Evolutionary conservation across 1,140 invertebrate species (phyloP).

Genomic region (Drosophila nebulosa): DNA sequence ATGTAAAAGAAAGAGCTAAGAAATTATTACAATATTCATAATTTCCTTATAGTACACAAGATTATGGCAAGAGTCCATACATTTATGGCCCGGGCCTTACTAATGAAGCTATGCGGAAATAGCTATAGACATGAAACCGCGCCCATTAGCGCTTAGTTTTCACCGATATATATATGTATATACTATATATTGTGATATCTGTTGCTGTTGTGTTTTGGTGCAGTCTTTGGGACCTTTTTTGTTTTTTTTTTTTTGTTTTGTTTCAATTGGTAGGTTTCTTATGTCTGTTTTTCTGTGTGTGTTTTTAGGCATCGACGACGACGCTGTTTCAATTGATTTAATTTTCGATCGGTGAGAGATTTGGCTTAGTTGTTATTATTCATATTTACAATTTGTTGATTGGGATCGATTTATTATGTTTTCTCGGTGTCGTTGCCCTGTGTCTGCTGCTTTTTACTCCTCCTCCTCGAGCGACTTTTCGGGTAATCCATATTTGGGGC

Average conservation of each 20-base stretch:
- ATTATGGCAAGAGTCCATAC: background rate
- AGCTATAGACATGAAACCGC: slow-evolving; percentile 59
- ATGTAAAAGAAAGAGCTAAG: background rate
- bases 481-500: slow-evolving; percentile 84
- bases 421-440: background rate
- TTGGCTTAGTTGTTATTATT: slow-evolving; percentile 58
- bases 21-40: background rate
- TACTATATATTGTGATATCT: slow-evolving; percentile 5
- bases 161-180: slow-evolving; percentile 5
- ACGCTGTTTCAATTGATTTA: slow-evolving; percentile 20
- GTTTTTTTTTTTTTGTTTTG: background rate
- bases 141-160: slow-evolving; percentile 50
- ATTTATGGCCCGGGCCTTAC: slow-evolving; percentile 21
- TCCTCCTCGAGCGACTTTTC: slow-evolving; percentile 80
- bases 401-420: background rate
- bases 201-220: slow-evolving; percentile 31
- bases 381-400: slow-evolving; percentile 60
- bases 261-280: background rate
- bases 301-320: no score
- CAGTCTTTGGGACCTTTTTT: slow-evolving; percentile 61
- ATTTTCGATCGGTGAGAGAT: slow-evolving; percentile 37
- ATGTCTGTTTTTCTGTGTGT: slow-evolving; percentile 17
- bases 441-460: slow-evolving; percentile 39
- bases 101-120: slow-evolving; percentile 64
- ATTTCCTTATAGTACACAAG: background rate